A percentile compares a stretch with the other conserved stretches of the same genome.
Conservation (phyloP, 2,113 vertebrate genomes). For the Rousettus leschenaultii region DNA sequence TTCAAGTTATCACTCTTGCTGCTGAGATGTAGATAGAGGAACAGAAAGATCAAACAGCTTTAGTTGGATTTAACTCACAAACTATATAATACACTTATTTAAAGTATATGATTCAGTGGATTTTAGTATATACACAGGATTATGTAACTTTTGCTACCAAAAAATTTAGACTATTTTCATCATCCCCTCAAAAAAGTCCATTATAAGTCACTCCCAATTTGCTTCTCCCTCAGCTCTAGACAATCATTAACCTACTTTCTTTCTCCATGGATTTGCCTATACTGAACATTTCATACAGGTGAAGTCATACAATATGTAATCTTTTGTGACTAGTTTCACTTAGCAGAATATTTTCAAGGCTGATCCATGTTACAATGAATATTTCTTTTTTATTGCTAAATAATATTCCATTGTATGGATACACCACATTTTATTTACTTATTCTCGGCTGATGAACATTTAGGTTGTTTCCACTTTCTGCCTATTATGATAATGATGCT, state of each 20-base stretch:
- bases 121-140: not conserved
- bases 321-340: not conserved
- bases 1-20: not conserved
- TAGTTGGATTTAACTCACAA: not conserved
- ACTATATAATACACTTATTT: not conserved
- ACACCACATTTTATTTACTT: not conserved
- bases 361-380: not conserved
- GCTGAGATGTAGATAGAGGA: not conserved
- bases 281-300: not conserved
- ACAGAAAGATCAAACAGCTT: not conserved
- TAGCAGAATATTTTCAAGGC: not conserved
- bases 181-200: not conserved
- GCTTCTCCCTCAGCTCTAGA: not conserved
- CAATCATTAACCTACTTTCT: not conserved
- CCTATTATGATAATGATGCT: not conserved
- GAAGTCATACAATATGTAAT: not conserved
- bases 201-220: not conserved
- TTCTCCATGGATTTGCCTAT: not conserved
- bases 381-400: conserved; percentile 2
- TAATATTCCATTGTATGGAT: not conserved
- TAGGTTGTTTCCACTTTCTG: not conserved
- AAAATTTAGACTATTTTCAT: conserved; percentile 14
- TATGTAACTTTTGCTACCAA: not conserved
- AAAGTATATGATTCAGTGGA: not conserved
- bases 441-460: conserved; percentile 19